A percentile compares a stretch with the other conserved stretches of the same genome.
These are phyloP conservation scores for Beris morrisii DNA, from an alignment of 2,888 invertebrate species.

Conservation along the genomic window DNA sequence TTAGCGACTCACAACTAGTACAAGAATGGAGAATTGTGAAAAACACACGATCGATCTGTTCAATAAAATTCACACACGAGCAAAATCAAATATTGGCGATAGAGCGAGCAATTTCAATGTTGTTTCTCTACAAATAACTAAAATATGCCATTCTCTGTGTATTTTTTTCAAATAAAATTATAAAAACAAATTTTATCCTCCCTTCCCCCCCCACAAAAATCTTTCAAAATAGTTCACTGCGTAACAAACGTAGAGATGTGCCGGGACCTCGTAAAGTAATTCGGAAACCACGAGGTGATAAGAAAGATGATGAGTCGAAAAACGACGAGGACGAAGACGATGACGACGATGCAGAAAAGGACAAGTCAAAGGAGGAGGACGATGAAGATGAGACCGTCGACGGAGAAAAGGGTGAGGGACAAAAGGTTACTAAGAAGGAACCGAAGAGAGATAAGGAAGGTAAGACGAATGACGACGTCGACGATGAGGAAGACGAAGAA, in stretches of 20 bases:
- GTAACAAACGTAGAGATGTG: constrained; percentile 50
- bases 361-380: constrained; percentile 31
- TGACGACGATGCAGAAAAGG: constrained; percentile 36
- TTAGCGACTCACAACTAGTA: no score
- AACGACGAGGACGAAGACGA: constrained; percentile 45
- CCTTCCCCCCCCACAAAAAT: constrained; percentile 29
- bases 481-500: constrained; percentile 53
- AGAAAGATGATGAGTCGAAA: constrained; percentile 45
- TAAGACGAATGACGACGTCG: constrained; percentile 56
- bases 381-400: constrained; percentile 33
- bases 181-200: constrained; percentile 37
- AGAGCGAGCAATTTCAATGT: constrained; percentile 1
- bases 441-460: constrained; percentile 44
- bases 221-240: constrained; percentile 50
- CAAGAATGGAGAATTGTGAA: no score
- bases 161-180: constrained; percentile 14
- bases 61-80: no score
- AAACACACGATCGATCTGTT: no score
- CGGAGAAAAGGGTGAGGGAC: constrained; percentile 36
- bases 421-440: constrained; percentile 41
- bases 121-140: constrained; percentile 11
- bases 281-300: constrained; percentile 47
- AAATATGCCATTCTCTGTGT: constrained; percentile 24
- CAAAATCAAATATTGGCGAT: no score
- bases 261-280: constrained; percentile 47